phyloP scores from a whole-genome alignment of 2,113 vertebrate species.

The Pelobates fuscus region DNA sequence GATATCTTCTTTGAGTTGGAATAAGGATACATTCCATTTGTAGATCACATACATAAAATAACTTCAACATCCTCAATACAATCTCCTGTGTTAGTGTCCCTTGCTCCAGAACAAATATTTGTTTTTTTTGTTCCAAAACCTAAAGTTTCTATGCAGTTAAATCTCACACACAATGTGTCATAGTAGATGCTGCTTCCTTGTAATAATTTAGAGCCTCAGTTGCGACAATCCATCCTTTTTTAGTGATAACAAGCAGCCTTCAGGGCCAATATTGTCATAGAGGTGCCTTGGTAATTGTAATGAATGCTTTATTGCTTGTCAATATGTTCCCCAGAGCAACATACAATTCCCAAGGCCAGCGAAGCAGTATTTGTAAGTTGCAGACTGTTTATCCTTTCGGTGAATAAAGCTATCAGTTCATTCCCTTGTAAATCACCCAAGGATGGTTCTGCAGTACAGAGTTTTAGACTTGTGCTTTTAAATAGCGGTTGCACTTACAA shows the following conservation, averaged over 20 bases:
- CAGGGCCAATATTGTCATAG: slow-evolving; percentile 46
- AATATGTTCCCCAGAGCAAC: slow-evolving; percentile 61
- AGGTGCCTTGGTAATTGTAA: slow-evolving; percentile 48
- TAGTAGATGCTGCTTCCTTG: background rate
- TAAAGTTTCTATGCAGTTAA: slow-evolving; percentile 12
- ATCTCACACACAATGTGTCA: slow-evolving; percentile 9
- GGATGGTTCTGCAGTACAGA: slow-evolving; percentile 40
- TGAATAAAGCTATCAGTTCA: slow-evolving; percentile 55
- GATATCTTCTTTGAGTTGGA: too few species aligned
- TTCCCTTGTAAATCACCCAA: slow-evolving; percentile 59
- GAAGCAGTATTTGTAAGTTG: slow-evolving; percentile 56
- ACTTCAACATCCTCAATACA: too few species aligned
- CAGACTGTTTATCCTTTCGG: slow-evolving; percentile 60
- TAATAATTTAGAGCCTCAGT: slow-evolving; percentile 32
- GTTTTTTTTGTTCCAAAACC: background rate
- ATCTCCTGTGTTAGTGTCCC: too few species aligned
- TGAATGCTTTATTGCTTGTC: slow-evolving; percentile 57
- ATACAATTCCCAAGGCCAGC: slow-evolving; percentile 57
- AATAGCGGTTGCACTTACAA: slow-evolving; percentile 38
- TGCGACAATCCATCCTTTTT: slow-evolving; percentile 34
- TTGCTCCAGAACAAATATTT: too few species aligned
- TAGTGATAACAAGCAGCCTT: slow-evolving; percentile 38
- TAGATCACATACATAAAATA: too few species aligned
- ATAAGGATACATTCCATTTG: too few species aligned
- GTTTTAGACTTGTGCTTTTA: slow-evolving; percentile 14